Conservation (phyloP, 2,797 vertebrate species). For the Lateolabrax maculatus region DNA sequence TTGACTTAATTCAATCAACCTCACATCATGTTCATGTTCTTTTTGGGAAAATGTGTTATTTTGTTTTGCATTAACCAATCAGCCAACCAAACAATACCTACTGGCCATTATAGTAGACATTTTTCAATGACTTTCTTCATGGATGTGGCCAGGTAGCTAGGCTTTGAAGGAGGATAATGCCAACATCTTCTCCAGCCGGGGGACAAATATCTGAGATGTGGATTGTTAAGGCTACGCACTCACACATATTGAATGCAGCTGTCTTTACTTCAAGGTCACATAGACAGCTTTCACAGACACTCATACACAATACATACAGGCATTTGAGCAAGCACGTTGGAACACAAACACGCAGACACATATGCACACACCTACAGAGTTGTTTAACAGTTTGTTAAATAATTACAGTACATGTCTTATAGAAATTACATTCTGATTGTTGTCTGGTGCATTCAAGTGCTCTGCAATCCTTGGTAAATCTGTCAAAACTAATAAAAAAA, state of each 20-base stretch:
- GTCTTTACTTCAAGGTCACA: neutral
- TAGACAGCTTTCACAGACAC: neutral
- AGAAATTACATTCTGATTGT: neutral
- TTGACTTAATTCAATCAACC: neutral
- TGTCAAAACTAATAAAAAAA: too few relatives aligned
- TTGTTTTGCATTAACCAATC: too few relatives aligned
- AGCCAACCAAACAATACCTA: too few relatives aligned
- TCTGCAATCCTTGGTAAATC: neutral
- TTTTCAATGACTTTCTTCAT: neutral
- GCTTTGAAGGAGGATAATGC: neutral
- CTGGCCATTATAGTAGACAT: neutral
- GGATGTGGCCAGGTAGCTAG: neutral
- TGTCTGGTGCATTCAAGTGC: too few relatives aligned
- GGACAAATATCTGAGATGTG: neutral
- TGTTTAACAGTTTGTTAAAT: neutral
- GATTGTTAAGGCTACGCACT: neutral
- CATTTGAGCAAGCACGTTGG: neutral
- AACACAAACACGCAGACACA: neutral
- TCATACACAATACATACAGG: neutral
- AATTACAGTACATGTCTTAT: neutral
- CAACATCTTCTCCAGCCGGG: neutral
- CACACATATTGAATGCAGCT: neutral
- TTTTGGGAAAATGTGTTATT: too few relatives aligned
- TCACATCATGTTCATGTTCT: too few relatives aligned
- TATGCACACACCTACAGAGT: neutral